Base-by-base conservation (phyloP, 2,888 invertebrate species). In the Tenthredo notha region DNA sequence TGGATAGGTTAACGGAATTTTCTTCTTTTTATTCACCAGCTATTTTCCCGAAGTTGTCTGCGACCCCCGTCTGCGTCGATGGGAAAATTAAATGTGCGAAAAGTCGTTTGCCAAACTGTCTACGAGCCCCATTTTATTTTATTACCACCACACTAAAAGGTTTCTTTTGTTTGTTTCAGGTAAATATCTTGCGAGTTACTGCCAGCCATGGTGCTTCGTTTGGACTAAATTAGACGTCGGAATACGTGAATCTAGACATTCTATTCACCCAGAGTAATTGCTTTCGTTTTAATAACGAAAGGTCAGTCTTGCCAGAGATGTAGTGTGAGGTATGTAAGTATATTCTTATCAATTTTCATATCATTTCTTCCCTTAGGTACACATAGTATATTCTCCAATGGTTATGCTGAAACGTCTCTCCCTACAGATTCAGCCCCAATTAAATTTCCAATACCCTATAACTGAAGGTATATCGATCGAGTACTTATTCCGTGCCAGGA, bases 111-210 rank as follows among this genome's bases (percentile, higher is more conserved):
- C 47, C 67, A 83, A 65, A 47, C 83, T 83, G 83, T 47, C 65
- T 70, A 83, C 83, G 47, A 58, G 47, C 43, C 37, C 61, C 65
- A 47, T 83, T 67, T 47, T 70, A 54, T 83, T 83, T 83, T 83
- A 67, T 83, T 67, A 47, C 67, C 67, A 83, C 67, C 15, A 67
- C n/a, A 80, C 80, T 80, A 80, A 80, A 61, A 80, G 80, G 50
- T 83, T 67, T 88, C 58, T 87, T 84, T 86, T 86, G 80, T 89
- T 85, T 89, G 91, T 91, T 91, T 78, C 91, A 91, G 91, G 91
- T 91, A 90, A 91, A 89, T 88, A 86, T 88, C 87, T 54, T 67
- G 18, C 25, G 47, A 83, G 67, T 67, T 83, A 83, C 37, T 61
- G 61, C 40, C 80, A 15, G 25, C 21, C 40, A 37, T 43, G 80